Conservation (phyloP, 2,797 vertebrate species). For the Cichlasoma orientale region DNA sequence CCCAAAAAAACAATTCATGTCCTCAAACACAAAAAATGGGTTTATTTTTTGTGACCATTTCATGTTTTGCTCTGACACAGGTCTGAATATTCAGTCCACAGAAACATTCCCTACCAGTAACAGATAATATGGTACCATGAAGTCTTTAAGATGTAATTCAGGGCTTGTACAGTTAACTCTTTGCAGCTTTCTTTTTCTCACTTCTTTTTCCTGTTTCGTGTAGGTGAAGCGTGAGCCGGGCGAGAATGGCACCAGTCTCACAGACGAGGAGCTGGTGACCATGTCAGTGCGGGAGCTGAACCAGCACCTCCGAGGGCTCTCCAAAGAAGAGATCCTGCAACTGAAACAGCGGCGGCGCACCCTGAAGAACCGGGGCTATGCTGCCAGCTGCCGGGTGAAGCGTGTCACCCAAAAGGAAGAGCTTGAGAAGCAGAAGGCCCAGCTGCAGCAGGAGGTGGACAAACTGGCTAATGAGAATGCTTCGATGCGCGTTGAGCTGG, state of each 20-base stretch:
- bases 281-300: slow-evolving; percentile 99
- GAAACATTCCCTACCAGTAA: neutral
- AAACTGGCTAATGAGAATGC: slow-evolving; percentile 97
- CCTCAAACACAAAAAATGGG: too few relatives aligned
- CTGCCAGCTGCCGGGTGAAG: slow-evolving; percentile 97
- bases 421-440: slow-evolving; percentile 97
- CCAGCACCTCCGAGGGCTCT: slow-evolving; percentile 95
- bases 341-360: slow-evolving; percentile 97
- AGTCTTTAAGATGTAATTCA: fast-evolving
- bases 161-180: neutral
- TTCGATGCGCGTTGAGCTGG: slow-evolving; percentile 95
- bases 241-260: slow-evolving; percentile 98
- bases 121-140: neutral
- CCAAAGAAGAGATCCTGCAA: slow-evolving; percentile 97
- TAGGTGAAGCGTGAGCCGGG: slow-evolving; percentile 99
- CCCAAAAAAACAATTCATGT: too few relatives aligned
- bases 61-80: too few relatives aligned
- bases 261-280: slow-evolving; percentile 97
- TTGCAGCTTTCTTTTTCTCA: neutral
- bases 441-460: slow-evolving; percentile 97
- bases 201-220: neutral
- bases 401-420: slow-evolving; percentile 98
- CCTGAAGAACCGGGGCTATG: slow-evolving; percentile 97
- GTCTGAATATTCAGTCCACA: neutral
- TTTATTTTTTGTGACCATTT: too few relatives aligned